Conservation (phyloP, 2,888 invertebrate genomes). For the Hipparchia sbordonii region DNA sequence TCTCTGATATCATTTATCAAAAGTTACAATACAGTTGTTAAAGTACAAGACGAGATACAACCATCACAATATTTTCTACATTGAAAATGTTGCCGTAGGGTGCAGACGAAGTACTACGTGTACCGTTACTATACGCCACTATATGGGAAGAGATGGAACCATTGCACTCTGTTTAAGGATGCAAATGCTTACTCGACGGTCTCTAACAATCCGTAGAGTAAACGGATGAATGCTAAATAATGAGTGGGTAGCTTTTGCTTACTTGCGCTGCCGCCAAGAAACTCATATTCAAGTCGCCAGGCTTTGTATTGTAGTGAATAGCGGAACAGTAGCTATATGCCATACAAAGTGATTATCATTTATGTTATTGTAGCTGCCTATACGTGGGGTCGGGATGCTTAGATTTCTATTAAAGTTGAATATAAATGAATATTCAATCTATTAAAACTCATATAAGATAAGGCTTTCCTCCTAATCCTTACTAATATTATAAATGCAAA, state of each 20-base stretch:
- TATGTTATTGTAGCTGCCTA: too few species aligned
- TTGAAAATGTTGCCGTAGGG: constrained; percentile 4
- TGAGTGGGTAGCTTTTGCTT: neutral
- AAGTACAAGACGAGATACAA: neutral
- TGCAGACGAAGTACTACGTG: neutral
- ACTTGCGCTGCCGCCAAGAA: neutral
- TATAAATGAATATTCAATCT: too few species aligned
- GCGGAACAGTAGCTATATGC: too few species aligned
- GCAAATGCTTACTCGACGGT: neutral
- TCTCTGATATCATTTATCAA: neutral
- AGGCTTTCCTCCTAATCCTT: too few species aligned
- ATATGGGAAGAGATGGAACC: neutral
- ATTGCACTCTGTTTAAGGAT: neutral
- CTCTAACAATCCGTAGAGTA: neutral
- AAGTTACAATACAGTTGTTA: too few species aligned
- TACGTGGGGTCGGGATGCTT: too few species aligned
- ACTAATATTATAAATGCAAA: too few species aligned
- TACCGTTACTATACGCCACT: neutral
- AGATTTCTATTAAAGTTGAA: too few species aligned
- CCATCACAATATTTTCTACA: neutral
- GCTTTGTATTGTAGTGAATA: too few species aligned
- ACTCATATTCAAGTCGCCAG: neutral
- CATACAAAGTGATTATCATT: too few species aligned
- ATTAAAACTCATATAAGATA: too few species aligned
- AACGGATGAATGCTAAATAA: neutral